A percentile compares a stretch with the other conserved stretches of the same genome.
phyloP scores from a whole-genome alignment of 2,888 invertebrate genomes.

The Cephus pulcher region DNA sequence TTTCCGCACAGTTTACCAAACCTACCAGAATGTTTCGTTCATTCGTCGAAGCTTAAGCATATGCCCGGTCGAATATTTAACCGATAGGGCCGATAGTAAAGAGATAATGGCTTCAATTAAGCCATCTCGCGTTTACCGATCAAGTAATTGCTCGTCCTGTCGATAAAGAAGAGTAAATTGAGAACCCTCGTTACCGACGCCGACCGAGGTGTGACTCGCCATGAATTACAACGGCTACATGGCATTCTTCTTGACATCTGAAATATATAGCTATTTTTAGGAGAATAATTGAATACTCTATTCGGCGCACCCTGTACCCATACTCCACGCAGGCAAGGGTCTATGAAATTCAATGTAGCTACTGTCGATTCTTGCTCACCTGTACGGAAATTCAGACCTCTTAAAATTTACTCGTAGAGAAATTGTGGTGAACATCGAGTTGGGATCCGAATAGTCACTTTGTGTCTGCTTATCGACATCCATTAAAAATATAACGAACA shows the following conservation, averaged over 20 bases:
- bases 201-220: not conserved
- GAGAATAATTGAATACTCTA: too few relatives aligned
- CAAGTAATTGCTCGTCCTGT: not conserved
- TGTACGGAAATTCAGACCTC: too few relatives aligned
- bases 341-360: too few relatives aligned
- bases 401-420: too few relatives aligned
- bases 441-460: too few relatives aligned
- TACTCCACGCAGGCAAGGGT: too few relatives aligned
- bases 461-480: too few relatives aligned
- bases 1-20: not conserved
- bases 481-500: too few relatives aligned
- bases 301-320: too few relatives aligned
- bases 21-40: not conserved
- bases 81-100: not conserved
- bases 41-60: not conserved
- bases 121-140: not conserved
- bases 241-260: not conserved
- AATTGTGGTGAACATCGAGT: too few relatives aligned
- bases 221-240: not conserved
- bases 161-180: not conserved
- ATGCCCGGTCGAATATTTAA: not conserved
- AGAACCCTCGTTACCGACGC: not conserved
- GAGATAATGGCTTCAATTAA: not conserved
- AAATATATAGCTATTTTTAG: too few relatives aligned
- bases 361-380: too few relatives aligned